Conservation (phyloP, 2,888 invertebrate genomes). For the Petrophora chlorosata region DNA sequence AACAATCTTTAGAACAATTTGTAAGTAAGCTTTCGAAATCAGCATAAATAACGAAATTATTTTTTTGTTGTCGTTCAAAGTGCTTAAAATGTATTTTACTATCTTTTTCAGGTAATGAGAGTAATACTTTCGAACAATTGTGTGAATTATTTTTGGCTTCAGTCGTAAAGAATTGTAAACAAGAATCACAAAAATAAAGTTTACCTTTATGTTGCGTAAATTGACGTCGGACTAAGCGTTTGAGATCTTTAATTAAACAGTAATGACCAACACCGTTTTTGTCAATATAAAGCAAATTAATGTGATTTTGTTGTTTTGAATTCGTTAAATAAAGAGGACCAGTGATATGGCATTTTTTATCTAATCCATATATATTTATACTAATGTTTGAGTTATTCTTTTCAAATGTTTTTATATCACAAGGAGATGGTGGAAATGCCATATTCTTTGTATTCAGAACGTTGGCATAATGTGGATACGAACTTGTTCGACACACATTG, state of each 20-base stretch:
- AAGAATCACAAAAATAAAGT: conserved; percentile 29
- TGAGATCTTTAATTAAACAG: conserved; percentile 32
- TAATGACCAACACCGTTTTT: conserved; percentile 22
- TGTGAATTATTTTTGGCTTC: conserved; percentile 4
- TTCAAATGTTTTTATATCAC: conserved; percentile 30
- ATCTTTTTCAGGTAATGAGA: conserved; percentile 18
- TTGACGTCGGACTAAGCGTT: conserved; percentile 28
- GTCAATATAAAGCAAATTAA: conserved; percentile 32
- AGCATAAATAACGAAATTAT: conserved; percentile 31
- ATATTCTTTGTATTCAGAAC: conserved; percentile 22
- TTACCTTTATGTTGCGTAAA: conserved; percentile 22
- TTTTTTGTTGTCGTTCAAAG: conserved; percentile 30
- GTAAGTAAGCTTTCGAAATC: conserved; percentile 26
- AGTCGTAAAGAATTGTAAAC: conserved; percentile 27
- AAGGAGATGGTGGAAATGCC: conserved; percentile 22
- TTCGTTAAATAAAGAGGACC: conserved; percentile 28
- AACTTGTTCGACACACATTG: conserved; percentile 18
- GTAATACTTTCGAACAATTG: neutral
- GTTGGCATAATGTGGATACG: conserved; percentile 23
- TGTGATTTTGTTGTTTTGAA: conserved; percentile 19
- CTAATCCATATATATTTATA: conserved; percentile 17
- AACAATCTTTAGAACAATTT: neutral
- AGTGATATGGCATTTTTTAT: conserved; percentile 18
- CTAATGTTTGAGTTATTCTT: conserved; percentile 22
- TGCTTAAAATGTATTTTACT: conserved; percentile 21